Conservation (phyloP, 1,140 invertebrate genomes). For the Rhyacophila brunnea region DNA sequence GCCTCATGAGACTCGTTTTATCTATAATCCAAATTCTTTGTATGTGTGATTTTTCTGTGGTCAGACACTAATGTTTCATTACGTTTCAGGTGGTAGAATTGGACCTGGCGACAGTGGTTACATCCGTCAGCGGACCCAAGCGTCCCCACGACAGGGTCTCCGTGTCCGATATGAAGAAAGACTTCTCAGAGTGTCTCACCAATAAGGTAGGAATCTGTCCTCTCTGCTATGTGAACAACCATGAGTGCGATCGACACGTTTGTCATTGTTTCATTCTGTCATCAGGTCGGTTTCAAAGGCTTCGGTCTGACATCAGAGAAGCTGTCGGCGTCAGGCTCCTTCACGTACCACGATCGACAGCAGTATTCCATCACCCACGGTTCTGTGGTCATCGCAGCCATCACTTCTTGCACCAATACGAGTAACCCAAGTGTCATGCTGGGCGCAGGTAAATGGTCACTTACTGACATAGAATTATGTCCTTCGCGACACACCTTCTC, state of each 20-base stretch:
- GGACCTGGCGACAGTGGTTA: constrained; percentile 85
- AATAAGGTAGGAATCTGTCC: too few species aligned
- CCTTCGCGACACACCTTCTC: too few species aligned
- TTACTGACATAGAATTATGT: too few species aligned
- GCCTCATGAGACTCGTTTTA: too few species aligned
- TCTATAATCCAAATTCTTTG: too few species aligned
- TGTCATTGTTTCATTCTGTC: not conserved
- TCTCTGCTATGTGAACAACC: too few species aligned
- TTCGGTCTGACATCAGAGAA: constrained; percentile 78
- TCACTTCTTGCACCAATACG: constrained; percentile 61
- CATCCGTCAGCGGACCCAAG: constrained; percentile 95
- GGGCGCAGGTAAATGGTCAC: constrained; percentile 95
- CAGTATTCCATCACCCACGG: constrained; percentile 88
- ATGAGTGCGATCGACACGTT: not conserved
- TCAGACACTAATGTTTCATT: too few species aligned
- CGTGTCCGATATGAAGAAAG: constrained; percentile 85
- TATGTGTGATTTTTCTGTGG: too few species aligned
- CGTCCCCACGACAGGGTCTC: constrained; percentile 94
- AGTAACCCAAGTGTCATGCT: constrained; percentile 98
- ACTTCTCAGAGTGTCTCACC: constrained; percentile 84
- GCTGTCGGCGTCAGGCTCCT: constrained; percentile 63
- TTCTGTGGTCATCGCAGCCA: constrained; percentile 74
- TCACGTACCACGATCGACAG: constrained; percentile 79
- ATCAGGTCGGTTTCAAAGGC: constrained; percentile 91
- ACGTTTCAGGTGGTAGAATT: constrained; percentile 76